These are phyloP conservation scores for Patella pellucida DNA, from an alignment of 2,888 invertebrate genomes.

Conservation along the genomic window DNA sequence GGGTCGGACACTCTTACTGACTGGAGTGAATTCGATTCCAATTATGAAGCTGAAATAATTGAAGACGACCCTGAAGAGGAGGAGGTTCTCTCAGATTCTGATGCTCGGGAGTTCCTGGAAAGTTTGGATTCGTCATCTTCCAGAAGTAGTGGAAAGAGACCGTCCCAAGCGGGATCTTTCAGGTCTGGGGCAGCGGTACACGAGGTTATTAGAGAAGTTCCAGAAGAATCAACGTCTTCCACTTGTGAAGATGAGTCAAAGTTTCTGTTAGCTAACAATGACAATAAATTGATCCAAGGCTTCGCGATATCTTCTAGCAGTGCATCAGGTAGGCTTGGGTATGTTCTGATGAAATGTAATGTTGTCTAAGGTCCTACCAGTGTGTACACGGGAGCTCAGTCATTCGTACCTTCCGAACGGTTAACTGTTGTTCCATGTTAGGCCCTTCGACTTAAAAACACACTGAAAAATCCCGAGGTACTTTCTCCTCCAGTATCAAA, in stretches of 20 bases:
- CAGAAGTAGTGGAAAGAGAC: slow-evolving; percentile 11
- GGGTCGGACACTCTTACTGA: slow-evolving; percentile 9
- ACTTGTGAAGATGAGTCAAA: slow-evolving; percentile 1
- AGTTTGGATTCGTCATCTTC: slow-evolving; percentile 31
- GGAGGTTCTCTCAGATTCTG: slow-evolving; percentile 46
- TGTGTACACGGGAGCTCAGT: too few relatives aligned
- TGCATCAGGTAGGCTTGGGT: slow-evolving; percentile 21
- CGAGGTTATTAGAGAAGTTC: slow-evolving; percentile 56
- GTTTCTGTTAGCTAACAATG: not conserved
- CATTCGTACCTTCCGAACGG: too few relatives aligned
- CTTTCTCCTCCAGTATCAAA: too few relatives aligned
- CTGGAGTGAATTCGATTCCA: slow-evolving; percentile 8
- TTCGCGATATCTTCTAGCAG: slow-evolving; percentile 26
- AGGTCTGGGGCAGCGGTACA: slow-evolving; percentile 35
- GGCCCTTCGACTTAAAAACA: too few relatives aligned
- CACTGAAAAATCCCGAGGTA: too few relatives aligned
- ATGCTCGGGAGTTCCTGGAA: slow-evolving; percentile 50
- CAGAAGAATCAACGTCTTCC: slow-evolving; percentile 37
- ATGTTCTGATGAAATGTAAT: too few relatives aligned
- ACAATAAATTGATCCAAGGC: not conserved
- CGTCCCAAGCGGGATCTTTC: not conserved
- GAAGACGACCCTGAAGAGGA: slow-evolving; percentile 34
- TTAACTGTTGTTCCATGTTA: too few relatives aligned
- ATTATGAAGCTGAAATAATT: slow-evolving; percentile 23
- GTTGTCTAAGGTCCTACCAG: too few relatives aligned